Conservation (phyloP, 2,113 vertebrate species). For the Ginglymostoma cirratum region DNA sequence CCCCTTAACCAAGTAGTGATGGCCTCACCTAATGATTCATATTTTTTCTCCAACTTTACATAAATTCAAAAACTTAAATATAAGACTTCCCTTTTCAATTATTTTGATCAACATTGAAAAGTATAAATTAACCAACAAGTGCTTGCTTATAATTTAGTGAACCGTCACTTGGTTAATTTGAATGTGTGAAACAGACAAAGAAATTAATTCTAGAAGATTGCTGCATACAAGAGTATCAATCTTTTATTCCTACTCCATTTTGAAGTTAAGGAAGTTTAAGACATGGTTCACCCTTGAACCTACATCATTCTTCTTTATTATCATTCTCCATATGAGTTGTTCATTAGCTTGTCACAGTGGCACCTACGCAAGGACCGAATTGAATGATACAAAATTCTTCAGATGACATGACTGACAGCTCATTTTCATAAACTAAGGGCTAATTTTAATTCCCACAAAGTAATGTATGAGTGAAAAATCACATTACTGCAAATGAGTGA, state of each 20-base stretch:
- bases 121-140: conserved; percentile 11
- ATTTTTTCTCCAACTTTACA: neutral
- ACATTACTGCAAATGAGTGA: conserved; percentile 36
- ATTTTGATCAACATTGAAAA: conserved; percentile 1
- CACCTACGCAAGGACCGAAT: conserved; percentile 33
- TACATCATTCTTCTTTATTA: conserved; percentile 6
- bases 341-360: conserved; percentile 20
- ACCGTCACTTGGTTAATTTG: neutral
- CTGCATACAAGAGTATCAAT: neutral
- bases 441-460: conserved; percentile 37
- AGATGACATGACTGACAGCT: conserved; percentile 38
- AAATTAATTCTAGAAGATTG: neutral
- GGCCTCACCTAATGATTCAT: neutral
- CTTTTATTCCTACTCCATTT: neutral
- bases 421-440: conserved; percentile 33
- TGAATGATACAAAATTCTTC: conserved; percentile 35
- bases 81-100: conserved; percentile 17
- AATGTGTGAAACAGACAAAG: neutral
- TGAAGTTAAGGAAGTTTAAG: conserved; percentile 2
- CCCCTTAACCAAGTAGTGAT: neutral
- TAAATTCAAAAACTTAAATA: neutral
- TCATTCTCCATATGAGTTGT: conserved; percentile 29
- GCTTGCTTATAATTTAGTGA: neutral
- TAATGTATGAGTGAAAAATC: conserved; percentile 32
- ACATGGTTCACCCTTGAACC: conserved; percentile 10